Evolutionary conservation across 2,888 invertebrate genomes (phyloP).

Genomic region (Parascotia fuliginaria): DNA sequence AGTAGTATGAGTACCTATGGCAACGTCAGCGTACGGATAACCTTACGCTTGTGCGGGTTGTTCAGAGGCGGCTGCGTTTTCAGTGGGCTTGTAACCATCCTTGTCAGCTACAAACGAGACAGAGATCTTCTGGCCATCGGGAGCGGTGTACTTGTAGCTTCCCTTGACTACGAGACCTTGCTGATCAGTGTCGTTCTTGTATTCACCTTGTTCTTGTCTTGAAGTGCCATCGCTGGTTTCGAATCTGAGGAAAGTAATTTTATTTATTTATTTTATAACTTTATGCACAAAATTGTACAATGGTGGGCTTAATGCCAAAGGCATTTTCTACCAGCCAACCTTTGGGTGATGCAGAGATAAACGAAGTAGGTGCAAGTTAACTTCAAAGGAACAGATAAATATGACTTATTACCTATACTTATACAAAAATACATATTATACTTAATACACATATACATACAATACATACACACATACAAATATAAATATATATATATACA

Average conservation of each 20-base stretch:
- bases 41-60: conserved; percentile 19
- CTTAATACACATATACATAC: no score
- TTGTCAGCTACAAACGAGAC: conserved; percentile 87
- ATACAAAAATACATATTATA: no score
- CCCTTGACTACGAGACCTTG: conserved; percentile 88
- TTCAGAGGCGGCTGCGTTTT: conserved; percentile 52
- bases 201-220: conserved; percentile 87
- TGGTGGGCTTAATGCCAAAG: no score
- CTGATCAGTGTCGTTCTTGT: conserved; percentile 88
- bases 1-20: conserved; percentile 20
- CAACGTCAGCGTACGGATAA: not conserved
- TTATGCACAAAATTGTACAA: no score
- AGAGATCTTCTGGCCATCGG: conserved; percentile 87
- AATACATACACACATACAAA: no score
- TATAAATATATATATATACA: no score
- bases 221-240: conserved; percentile 89
- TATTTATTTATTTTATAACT: no score
- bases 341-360: no score
- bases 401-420: no score
- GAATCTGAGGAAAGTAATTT: conserved; percentile 68
- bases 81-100: conserved; percentile 85
- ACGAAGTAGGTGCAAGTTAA: no score
- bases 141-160: conserved; percentile 87
- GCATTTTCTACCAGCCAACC: no score
- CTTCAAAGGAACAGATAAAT: no score